These are phyloP conservation scores for Uloborus diversus DNA, from an alignment of 1,140 invertebrate genomes.

Conservation along the genomic window DNA sequence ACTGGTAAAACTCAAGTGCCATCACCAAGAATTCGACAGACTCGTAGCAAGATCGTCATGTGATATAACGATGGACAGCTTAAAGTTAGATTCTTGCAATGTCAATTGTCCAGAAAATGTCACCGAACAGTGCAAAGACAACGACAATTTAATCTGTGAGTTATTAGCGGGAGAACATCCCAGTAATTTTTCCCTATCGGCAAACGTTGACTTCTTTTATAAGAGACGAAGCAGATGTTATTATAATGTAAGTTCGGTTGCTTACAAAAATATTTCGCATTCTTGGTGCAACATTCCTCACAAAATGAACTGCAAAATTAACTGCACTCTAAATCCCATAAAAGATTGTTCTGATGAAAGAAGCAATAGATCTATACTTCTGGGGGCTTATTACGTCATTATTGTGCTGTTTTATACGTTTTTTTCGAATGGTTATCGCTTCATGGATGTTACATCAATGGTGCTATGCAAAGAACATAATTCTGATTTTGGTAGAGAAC, in stretches of 20 bases:
- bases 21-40: not conserved
- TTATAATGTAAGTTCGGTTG: not conserved
- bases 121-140: not conserved
- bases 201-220: not conserved
- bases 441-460: constrained; percentile 26
- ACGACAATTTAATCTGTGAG: not conserved
- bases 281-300: not conserved
- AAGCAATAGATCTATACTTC: not conserved
- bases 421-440: constrained; percentile 1
- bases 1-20: not conserved
- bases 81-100: not conserved
- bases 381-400: not conserved
- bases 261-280: not conserved
- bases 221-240: not conserved
- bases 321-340: not conserved
- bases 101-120: not conserved
- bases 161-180: not conserved
- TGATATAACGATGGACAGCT: not conserved
- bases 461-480: constrained; percentile 21
- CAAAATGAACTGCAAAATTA: not conserved
- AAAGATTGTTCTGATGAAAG: not conserved
- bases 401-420: not conserved
- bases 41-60: not conserved
- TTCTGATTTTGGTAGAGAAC: constrained; percentile 27
- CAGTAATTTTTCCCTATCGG: not conserved